phyloP scores from a whole-genome alignment of 2,797 vertebrate species.

The Parotocinclus haroldoi region DNA sequence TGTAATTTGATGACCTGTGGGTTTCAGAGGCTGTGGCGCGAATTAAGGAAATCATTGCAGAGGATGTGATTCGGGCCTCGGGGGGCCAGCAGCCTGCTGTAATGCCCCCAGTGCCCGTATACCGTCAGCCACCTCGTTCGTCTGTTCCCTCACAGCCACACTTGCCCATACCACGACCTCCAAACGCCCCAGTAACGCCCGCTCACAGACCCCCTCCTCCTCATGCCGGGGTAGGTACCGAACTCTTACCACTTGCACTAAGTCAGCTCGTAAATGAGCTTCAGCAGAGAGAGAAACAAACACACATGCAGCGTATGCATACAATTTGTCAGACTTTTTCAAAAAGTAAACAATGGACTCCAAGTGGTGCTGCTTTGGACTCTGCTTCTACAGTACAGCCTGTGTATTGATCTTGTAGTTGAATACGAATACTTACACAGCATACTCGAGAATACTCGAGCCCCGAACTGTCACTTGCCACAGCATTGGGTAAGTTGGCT shows the following conservation, averaged over 20 bases:
- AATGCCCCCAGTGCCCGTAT: constrained; percentile 71
- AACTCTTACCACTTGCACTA: constrained; percentile 6
- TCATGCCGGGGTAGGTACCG: constrained; percentile 66
- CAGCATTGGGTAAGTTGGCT: too few relatives aligned
- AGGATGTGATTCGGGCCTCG: constrained; percentile 67
- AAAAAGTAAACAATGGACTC: too few relatives aligned
- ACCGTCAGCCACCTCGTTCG: constrained; percentile 69
- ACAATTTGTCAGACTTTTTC: too few relatives aligned
- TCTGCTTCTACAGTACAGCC: background rate
- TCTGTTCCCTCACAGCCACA: constrained; percentile 36
- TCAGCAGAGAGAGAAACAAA: too few relatives aligned
- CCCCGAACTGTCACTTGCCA: too few relatives aligned
- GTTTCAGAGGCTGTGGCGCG: constrained; percentile 70
- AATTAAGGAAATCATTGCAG: constrained; percentile 77
- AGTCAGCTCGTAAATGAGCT: background rate
- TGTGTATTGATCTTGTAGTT: too few relatives aligned
- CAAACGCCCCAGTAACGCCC: constrained; percentile 46
- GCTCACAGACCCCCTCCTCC: constrained; percentile 71
- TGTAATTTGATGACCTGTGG: background rate
- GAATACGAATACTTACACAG: too few relatives aligned
- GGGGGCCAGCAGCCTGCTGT: constrained; percentile 64
- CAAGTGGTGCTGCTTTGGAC: background rate
- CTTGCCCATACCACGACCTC: constrained; percentile 49
- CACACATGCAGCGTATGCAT: too few relatives aligned
- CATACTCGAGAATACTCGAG: too few relatives aligned